Evolutionary conservation across 2,888 invertebrate species (phyloP).

Genomic region (Eupithecia insigniata): DNA sequence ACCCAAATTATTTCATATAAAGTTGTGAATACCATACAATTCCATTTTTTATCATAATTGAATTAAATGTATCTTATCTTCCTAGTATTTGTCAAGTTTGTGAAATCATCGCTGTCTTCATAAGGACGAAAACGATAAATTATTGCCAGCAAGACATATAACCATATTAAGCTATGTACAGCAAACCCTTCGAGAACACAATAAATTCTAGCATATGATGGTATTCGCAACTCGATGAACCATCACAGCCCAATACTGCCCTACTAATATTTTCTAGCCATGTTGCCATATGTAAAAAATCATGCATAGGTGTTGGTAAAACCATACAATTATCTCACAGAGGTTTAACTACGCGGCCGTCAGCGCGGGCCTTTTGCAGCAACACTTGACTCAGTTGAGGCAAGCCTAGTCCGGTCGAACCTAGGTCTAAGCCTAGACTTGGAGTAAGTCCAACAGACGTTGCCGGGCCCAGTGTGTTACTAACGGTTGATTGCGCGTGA

Average conservation of each 20-base stretch:
- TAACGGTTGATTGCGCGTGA: constrained; percentile 43
- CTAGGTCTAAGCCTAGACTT: constrained; percentile 54
- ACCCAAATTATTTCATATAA: constrained; percentile 4
- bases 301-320: constrained; percentile 77
- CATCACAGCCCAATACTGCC: neutral
- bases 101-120: neutral
- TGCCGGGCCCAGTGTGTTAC: constrained; percentile 66
- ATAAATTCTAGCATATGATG: neutral
- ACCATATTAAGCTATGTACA: neutral
- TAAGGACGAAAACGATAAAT: neutral
- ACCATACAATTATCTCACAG: constrained; percentile 75
- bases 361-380: constrained; percentile 82
- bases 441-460: constrained; percentile 73
- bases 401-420: constrained; percentile 72
- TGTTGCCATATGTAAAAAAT: constrained; percentile 61
- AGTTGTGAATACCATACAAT: constrained; percentile 17
- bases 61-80: neutral
- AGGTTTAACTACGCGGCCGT: constrained; percentile 84
- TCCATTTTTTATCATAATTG: no score
- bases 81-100: neutral
- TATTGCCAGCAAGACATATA: neutral
- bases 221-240: constrained; percentile 13
- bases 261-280: constrained; percentile 36
- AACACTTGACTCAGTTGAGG: constrained; percentile 80
- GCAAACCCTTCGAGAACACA: neutral